Evolutionary conservation across 1,140 invertebrate species (phyloP), one percentile per base, ranked within the genome.

Genomic region (Heliconius congener): DNA sequence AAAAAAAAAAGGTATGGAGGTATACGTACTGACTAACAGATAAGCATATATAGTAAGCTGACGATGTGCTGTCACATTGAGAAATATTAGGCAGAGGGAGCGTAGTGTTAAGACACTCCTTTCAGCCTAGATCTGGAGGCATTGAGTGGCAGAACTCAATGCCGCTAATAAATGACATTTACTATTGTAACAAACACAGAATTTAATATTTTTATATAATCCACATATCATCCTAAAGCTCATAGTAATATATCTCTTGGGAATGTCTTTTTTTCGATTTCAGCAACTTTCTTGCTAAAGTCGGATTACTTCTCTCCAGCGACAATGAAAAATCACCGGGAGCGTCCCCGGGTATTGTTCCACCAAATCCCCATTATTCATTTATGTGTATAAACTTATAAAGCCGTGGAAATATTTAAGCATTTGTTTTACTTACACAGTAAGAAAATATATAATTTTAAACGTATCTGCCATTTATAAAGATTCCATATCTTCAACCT

Each of bases 261-360:
- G 27, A 34, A 50, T 9, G 46, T 74, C 19, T 74, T 74, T 74
- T n/a, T 74, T 74, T 74, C 39, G 37, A 66, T 66, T 50, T 55
- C 39, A 74, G 9, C 42, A 74, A 30, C 18, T 34, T 13, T 74
- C 18, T 74, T 57, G 34, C 30, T 6, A 74, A 74, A 55, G 73
- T 74, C 73, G 73, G 39, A 71, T 66, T 77, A 76, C 42, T 77
- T 77, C 8, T 30, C 76, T 60, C n/a, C 76, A 46, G 42, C 42
- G 76, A 77, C 76, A 71, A 13, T 71, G 66, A 71, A 46, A 71
- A 77, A 77, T 71, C 70, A 77, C 76, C 76, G 46, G 3, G 50
- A 57, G 30, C n/a, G 27, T 60, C 11, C 73, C n/a, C 52, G 55
- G 55, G 66, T 77, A 77, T 66, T 71, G 66, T 71, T 77, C 66